A percentile compares a stretch with the other conserved stretches of the same genome.
Evolutionary conservation across 2,113 vertebrate species (phyloP).

Genomic region (Noctilio leporinus): DNA sequence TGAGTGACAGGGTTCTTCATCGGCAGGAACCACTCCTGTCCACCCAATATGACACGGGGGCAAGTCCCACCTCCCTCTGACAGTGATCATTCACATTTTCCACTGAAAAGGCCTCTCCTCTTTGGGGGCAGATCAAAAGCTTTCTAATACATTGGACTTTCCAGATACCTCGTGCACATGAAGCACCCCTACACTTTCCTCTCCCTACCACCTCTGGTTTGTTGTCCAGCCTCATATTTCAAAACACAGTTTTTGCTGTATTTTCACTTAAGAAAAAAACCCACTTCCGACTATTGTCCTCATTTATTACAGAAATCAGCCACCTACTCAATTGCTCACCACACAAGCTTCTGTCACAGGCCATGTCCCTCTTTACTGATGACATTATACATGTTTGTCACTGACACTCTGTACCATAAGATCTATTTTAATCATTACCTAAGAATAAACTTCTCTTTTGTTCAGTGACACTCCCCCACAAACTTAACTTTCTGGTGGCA

Average conservation of each 20-base stretch:
- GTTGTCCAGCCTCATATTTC: neutral
- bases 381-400: neutral
- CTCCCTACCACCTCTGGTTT: neutral
- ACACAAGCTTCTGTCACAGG: neutral
- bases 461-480: neutral
- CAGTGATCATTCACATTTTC: conserved; percentile 39
- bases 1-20: neutral
- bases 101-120: neutral
- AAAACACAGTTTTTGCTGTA: neutral
- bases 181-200: neutral
- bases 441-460: neutral
- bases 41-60: neutral
- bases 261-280: neutral
- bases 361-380: too few species aligned
- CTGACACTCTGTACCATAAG: neutral
- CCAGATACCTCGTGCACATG: neutral
- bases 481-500: neutral
- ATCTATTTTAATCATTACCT: neutral
- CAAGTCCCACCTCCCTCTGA: conserved; percentile 18
- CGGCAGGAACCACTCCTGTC: neutral
- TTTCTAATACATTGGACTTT: neutral
- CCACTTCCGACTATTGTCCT: neutral
- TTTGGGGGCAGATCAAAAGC: conserved; percentile 46
- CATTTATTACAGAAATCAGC: neutral
- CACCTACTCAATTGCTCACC: neutral